Conservation (phyloP, 2,888 invertebrate genomes). For the Noctua janthina region DNA sequence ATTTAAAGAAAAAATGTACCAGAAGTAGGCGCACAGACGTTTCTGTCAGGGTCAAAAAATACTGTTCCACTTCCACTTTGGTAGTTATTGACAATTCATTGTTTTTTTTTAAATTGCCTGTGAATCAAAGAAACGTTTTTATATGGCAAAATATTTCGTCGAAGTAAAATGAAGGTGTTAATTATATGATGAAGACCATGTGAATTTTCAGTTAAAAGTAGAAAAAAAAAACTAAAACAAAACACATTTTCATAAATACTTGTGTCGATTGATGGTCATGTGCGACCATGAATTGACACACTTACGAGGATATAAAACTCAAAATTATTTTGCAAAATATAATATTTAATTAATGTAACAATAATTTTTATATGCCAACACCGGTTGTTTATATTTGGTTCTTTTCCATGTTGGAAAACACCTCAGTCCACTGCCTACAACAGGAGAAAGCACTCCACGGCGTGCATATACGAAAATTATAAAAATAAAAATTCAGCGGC, state of each 20-base stretch:
- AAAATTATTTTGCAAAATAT: not conserved
- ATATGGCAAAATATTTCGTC: not conserved
- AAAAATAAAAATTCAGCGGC: too few relatives aligned
- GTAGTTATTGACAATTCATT: not conserved
- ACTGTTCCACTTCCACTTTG: not conserved
- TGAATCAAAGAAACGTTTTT: not conserved
- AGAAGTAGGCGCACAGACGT: not conserved
- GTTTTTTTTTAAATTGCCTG: not conserved
- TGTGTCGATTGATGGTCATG: too few relatives aligned
- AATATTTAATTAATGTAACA: not conserved
- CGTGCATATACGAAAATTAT: not conserved
- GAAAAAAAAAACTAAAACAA: not conserved
- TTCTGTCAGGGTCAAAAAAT: not conserved
- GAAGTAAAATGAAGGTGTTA: not conserved
- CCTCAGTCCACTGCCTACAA: not conserved
- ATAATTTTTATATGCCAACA: too few relatives aligned
- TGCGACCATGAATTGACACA: not conserved
- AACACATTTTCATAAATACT: not conserved
- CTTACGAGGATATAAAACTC: not conserved
- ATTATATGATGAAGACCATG: not conserved
- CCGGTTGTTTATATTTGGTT: not conserved
- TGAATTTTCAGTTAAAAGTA: not conserved
- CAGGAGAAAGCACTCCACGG: not conserved
- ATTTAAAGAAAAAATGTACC: slow-evolving; percentile 3
- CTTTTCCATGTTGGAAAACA: not conserved